Percentiles rank a stretch among this genome's conserved stretches.
Conservation (phyloP, 2,797 vertebrate genomes). For the Monodelphis domestica region DNA sequence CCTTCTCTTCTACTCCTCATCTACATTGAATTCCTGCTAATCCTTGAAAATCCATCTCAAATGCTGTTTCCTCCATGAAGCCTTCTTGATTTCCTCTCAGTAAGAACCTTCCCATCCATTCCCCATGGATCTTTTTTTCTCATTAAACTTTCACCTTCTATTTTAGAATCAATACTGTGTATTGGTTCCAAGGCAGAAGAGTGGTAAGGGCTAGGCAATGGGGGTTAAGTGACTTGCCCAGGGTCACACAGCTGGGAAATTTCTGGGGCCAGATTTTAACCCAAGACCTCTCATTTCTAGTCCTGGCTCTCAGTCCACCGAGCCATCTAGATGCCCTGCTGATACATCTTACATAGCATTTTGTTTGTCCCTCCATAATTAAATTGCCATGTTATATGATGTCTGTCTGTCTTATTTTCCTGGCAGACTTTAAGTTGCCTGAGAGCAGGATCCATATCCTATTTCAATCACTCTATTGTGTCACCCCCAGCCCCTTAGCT, state of each 20-base stretch:
- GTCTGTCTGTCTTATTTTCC: background rate
- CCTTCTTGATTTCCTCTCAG: background rate
- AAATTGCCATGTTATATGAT: background rate
- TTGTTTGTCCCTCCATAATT: background rate
- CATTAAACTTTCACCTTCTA: too few species aligned
- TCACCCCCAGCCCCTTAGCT: background rate
- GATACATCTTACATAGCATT: background rate
- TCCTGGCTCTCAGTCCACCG: too few species aligned
- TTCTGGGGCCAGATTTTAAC: too few species aligned
- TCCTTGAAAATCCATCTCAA: background rate
- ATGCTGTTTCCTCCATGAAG: background rate
- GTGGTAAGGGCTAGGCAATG: too few species aligned
- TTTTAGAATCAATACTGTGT: too few species aligned
- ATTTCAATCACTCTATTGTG: background rate
- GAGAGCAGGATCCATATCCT: background rate
- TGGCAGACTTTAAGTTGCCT: background rate
- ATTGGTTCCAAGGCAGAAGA: too few species aligned
- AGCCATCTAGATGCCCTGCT: too few species aligned
- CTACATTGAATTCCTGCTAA: background rate
- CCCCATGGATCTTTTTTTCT: background rate
- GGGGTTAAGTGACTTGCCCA: too few species aligned
- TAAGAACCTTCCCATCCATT: background rate
- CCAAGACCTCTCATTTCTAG: too few species aligned
- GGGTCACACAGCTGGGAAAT: too few species aligned
- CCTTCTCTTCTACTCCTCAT: background rate